A percentile compares a stretch with the other conserved stretches of the same genome.
phyloP scores from a whole-genome alignment of 2,888 invertebrate genomes.

The Hypena proboscidalis region DNA sequence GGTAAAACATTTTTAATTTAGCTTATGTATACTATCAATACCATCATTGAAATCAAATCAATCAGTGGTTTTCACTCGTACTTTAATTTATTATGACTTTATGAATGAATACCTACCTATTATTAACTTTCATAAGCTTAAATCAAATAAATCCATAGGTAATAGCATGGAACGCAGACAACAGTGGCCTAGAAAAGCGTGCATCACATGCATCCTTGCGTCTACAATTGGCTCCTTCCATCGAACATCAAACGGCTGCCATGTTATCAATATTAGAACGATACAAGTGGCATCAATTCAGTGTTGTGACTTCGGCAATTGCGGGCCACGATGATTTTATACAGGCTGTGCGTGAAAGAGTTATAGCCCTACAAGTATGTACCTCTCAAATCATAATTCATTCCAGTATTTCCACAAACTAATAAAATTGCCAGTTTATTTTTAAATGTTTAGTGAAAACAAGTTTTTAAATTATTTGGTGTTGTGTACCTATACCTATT shows the following conservation, averaged over 20 bases:
- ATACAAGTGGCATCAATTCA: slow-evolving; percentile 98
- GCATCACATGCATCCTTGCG: slow-evolving; percentile 95
- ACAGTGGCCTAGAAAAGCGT: slow-evolving; percentile 92
- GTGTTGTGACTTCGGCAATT: slow-evolving; percentile 96
- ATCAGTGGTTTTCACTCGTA: neutral
- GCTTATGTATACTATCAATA: slow-evolving; percentile 25
- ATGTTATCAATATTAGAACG: slow-evolving; percentile 97
- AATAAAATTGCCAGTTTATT: no score
- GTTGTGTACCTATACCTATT: no score
- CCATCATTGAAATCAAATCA: slow-evolving; percentile 14
- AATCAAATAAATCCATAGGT: slow-evolving; percentile 74
- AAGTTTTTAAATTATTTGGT: no score
- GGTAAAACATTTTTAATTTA: slow-evolving; percentile 74
- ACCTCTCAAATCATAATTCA: slow-evolving; percentile 4
- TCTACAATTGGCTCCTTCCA: slow-evolving; percentile 97
- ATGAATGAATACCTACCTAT: neutral
- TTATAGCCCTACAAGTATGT: slow-evolving; percentile 91
- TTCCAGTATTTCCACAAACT: no score
- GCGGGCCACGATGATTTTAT: slow-evolving; percentile 98
- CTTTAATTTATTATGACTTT: neutral
- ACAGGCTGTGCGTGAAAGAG: slow-evolving; percentile 95
- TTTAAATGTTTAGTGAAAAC: no score
- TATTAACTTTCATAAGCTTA: neutral
- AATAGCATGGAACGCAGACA: slow-evolving; percentile 99
- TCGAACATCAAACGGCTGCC: slow-evolving; percentile 98